Percentiles rank a stretch among this genome's conserved stretches.
Conservation (phyloP, 1,140 invertebrate species). For the Cydia fagiglandana region DNA sequence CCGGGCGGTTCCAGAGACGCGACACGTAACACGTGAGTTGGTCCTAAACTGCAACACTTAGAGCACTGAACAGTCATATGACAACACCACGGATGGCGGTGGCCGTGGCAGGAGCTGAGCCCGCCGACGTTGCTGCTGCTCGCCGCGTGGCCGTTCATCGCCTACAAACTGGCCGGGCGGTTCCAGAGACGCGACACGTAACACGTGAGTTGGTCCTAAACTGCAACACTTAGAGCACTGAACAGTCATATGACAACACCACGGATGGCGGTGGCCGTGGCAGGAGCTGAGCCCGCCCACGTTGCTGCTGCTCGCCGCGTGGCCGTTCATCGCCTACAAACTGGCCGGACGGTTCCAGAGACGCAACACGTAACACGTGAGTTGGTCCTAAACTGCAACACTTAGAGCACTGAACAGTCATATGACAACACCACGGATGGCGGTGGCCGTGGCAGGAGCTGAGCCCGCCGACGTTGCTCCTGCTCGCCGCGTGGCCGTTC, state of each 20-base stretch:
- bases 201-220: slow-evolving; percentile 39
- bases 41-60: not conserved
- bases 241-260: not conserved
- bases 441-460: slow-evolving; percentile 72
- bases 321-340: too few relatives aligned
- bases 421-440: slow-evolving; percentile 51
- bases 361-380: slow-evolving; percentile 17
- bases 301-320: slow-evolving; percentile 45
- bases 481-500: slow-evolving; percentile 38
- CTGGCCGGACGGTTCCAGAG: slow-evolving; percentile 33
- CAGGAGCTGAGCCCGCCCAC: slow-evolving; percentile 58
- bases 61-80: too few relatives aligned
- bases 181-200: slow-evolving; percentile 42
- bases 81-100: slow-evolving; percentile 54
- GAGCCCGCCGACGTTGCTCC: slow-evolving; percentile 50
- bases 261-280: slow-evolving; percentile 71
- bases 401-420: too few relatives aligned
- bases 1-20: slow-evolving; percentile 39
- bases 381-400: slow-evolving; percentile 15
- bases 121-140: slow-evolving; percentile 57
- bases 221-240: too few relatives aligned
- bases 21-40: slow-evolving; percentile 45
- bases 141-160: slow-evolving; percentile 62
- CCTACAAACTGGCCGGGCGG: slow-evolving; percentile 46
- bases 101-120: slow-evolving; percentile 73